Conservation (phyloP, 2,113 vertebrate genomes). For the Rhabdomys dilectus region DNA sequence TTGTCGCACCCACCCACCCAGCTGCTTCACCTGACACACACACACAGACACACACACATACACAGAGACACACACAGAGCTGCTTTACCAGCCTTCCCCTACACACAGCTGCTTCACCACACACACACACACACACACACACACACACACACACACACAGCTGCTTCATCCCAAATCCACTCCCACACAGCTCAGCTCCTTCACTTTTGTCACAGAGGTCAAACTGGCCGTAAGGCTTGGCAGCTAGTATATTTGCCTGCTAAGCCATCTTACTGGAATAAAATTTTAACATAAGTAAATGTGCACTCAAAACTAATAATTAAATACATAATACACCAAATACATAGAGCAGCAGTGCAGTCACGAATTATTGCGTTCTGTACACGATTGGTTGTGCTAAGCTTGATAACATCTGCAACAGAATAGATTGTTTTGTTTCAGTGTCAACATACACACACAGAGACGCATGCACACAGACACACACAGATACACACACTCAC, state of each 20-base stretch:
- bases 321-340: neutral
- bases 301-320: neutral
- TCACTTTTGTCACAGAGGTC: neutral
- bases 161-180: neutral
- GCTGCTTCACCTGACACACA: neutral
- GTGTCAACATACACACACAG: neutral
- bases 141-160: neutral
- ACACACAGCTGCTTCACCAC: neutral
- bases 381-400: neutral
- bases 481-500: no score
- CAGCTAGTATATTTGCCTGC: neutral
- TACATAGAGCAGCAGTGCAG: neutral
- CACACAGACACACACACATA: neutral
- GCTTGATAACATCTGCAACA: neutral
- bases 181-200: accelerated
- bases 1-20: neutral
- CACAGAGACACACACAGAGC: neutral
- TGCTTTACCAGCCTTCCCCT: neutral
- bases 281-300: neutral
- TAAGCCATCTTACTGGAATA: neutral
- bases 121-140: neutral
- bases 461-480: neutral
- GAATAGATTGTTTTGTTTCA: neutral
- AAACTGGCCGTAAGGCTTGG: neutral
- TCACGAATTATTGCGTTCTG: neutral